A percentile compares a stretch with the other conserved stretches of the same genome.
phyloP scores from a whole-genome alignment of 2,888 invertebrate genomes.

The Escarpia spicata region DNA sequence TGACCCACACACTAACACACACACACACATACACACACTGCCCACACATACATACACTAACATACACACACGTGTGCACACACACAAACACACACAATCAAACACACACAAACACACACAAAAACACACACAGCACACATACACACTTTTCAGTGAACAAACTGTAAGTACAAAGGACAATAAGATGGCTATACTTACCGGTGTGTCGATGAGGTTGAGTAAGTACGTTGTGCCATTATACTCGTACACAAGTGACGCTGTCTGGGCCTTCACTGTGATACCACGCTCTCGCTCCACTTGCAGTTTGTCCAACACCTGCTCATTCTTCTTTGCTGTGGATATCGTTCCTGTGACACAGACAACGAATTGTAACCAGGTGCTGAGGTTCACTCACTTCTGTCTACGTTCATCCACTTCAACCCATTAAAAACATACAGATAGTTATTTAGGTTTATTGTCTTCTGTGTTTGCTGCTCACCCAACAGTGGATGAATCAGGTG shows the following conservation, averaged over 20 bases:
- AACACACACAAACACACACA: background rate
- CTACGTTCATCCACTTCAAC: too few species aligned
- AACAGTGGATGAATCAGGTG: too few species aligned
- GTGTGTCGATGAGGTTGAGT: slow-evolving; percentile 95
- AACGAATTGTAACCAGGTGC: background rate
- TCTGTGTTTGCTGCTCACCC: too few species aligned
- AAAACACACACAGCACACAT: background rate
- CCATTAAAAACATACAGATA: too few species aligned
- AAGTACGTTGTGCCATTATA: slow-evolving; percentile 77
- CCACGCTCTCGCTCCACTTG: slow-evolving; percentile 93
- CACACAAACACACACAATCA: too few species aligned
- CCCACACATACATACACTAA: too few species aligned
- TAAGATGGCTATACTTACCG: slow-evolving; percentile 64
- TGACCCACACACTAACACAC: too few species aligned
- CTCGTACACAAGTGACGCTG: slow-evolving; percentile 80
- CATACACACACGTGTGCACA: too few species aligned
- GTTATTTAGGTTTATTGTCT: too few species aligned
- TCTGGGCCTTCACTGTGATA: slow-evolving; percentile 98
- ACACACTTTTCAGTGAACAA: background rate
- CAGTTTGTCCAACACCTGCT: slow-evolving; percentile 37
- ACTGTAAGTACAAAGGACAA: background rate
- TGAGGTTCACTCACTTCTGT: too few species aligned
- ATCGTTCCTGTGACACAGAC: slow-evolving; percentile 31
- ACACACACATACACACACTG: too few species aligned
- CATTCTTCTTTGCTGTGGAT: slow-evolving; percentile 24